Evolutionary conservation across 2,888 invertebrate species (phyloP), one percentile per base, ranked within the genome.

Genomic region (Melinopterus prodromus): DNA sequence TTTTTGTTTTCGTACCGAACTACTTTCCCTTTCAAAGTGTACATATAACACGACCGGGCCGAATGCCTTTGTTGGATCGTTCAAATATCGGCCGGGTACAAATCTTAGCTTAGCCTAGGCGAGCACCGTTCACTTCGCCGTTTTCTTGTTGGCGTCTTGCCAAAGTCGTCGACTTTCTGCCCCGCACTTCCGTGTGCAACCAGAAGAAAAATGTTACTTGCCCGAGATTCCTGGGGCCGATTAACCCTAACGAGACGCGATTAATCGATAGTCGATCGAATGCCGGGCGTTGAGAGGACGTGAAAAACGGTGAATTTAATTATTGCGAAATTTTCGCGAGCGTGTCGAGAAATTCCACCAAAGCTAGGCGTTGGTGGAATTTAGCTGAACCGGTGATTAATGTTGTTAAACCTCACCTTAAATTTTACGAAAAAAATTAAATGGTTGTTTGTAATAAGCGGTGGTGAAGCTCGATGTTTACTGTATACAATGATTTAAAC

Each of bases 1-100:
- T 53, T 53, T 26, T 26, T 26, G 26, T 53, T 53, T 53, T 12
- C 9, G 1, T 1, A 53, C 53, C 53, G 53, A 53, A 3, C 53
- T 53, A 53, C 53, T 53, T 53, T 53, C 53, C 53, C 53, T 53
- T 53, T 53, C 53, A 53, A 53, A 53, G 53, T 53, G 53, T 53
- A 53, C 53, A 53, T 53, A 53, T 53, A 53, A 53, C 53, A 53
- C 53, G 53, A 53, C 3, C 53, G 7, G 53, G 53, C 9, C 38
- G 5, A 53, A 53, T 53, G 53, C 53, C 53, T 53, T 53, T 53
- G 53, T 53, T 53, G 53, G 53, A 53, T 53, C 53, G 53, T 53
- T 53, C 53, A 53, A 53, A 53, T 53, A 53, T 53, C 53, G 53
- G 53, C 53, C 53, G 53, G 53, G 53, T 53, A 53, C 53, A 53